Evolutionary conservation across 2,113 vertebrate species (phyloP).

Genomic region (Morone chrysops): DNA sequence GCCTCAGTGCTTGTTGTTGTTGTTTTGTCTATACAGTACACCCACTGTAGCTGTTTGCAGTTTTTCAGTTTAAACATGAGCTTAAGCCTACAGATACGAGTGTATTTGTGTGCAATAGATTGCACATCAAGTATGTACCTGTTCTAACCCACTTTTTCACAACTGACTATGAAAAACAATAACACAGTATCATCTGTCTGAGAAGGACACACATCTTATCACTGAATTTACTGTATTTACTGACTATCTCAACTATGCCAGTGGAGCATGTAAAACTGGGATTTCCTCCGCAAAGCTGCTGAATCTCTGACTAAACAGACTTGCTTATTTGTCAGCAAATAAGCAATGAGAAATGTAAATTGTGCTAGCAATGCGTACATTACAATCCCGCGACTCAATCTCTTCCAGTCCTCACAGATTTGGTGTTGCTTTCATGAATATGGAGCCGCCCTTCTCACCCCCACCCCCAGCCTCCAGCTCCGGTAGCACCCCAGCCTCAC

Average conservation of each 20-base stretch:
- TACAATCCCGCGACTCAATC: conserved; percentile 25
- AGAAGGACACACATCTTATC: conserved; percentile 43
- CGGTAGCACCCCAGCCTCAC: conserved; percentile 69
- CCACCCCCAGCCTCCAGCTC: conserved; percentile 65
- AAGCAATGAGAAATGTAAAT: conserved; percentile 24
- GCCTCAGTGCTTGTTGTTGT: conserved; percentile 71
- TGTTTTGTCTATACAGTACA: conserved; percentile 76
- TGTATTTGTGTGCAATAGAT: conserved; percentile 31
- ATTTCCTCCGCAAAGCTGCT: conserved; percentile 30
- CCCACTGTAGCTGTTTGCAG: conserved; percentile 59
- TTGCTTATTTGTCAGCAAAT: conserved; percentile 45
- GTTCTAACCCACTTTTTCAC: conserved; percentile 5
- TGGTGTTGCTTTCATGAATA: conserved; percentile 66
- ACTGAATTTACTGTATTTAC: conserved; percentile 36
- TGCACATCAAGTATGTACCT: conserved; percentile 32
- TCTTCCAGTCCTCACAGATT: conserved; percentile 42
- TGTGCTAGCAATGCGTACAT: neutral
- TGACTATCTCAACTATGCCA: conserved; percentile 15
- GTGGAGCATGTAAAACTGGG: conserved; percentile 19
- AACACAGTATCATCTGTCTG: conserved; percentile 26
- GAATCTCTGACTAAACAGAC: conserved; percentile 38
- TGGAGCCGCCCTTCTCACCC: conserved; percentile 65
- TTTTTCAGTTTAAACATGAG: conserved; percentile 55
- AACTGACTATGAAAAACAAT: conserved; percentile 22
- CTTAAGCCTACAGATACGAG: conserved; percentile 28